Conservation (phyloP, 2,797 vertebrate genomes). For the Chaunax sp. region DNA sequence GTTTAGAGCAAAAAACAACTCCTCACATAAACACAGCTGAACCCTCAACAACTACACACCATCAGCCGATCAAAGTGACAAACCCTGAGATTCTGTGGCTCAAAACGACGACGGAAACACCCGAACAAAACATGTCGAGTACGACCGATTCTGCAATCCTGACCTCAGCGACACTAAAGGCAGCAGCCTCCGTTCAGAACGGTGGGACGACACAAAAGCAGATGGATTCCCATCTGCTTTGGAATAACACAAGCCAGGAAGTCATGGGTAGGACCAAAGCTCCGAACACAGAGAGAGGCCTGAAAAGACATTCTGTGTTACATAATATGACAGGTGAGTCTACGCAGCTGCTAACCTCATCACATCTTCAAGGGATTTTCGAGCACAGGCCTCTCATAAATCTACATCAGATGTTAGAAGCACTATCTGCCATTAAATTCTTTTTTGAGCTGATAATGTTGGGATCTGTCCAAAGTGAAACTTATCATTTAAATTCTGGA, state of each 20-base stretch:
- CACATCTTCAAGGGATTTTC: neutral
- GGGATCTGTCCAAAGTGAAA: too few relatives aligned
- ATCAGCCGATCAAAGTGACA: constrained; percentile 3
- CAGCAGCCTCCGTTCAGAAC: neutral
- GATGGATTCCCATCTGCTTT: neutral
- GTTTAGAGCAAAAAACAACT: constrained; percentile 16
- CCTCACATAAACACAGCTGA: constrained; percentile 5
- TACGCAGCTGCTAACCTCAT: constrained; percentile 1
- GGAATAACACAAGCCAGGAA: constrained; percentile 12
- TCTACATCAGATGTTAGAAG: too few relatives aligned
- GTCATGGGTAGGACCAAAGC: neutral
- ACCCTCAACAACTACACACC: neutral
- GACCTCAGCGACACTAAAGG: constrained; percentile 16
- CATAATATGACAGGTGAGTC: constrained; percentile 58
- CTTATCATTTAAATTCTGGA: neutral
- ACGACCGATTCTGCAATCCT: neutral
- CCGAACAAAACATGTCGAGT: constrained; percentile 14
- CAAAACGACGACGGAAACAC: constrained; percentile 20
- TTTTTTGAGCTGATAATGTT: neutral
- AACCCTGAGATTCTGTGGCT: neutral
- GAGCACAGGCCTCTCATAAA: neutral
- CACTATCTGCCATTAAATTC: too few relatives aligned
- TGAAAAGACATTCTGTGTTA: neutral
- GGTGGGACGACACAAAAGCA: constrained; percentile 8
- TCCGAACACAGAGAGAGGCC: constrained; percentile 1